phyloP scores from a whole-genome alignment of 1,140 invertebrate species.

The Panulirus ornatus region DNA sequence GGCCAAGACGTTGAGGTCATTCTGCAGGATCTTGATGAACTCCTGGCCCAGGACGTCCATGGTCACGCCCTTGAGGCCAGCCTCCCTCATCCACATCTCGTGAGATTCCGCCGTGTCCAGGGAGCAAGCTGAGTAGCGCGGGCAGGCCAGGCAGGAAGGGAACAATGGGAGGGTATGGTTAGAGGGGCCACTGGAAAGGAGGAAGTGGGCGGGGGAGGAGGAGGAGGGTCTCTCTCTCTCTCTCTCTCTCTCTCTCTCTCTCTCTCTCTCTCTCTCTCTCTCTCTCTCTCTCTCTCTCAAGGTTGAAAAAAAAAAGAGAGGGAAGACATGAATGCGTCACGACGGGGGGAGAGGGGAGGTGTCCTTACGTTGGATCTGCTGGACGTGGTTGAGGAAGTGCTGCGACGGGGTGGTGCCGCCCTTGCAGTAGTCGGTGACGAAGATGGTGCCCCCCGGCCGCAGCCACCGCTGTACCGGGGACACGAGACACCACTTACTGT shows the following conservation, averaged over 20 bases:
- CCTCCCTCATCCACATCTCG: not conserved
- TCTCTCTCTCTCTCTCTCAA: too few relatives aligned
- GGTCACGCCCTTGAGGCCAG: conserved; percentile 5
- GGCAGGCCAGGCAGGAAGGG: not conserved
- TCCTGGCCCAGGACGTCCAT: conserved; percentile 8
- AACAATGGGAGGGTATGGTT: not conserved
- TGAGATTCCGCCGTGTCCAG: not conserved
- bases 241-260: too few relatives aligned
- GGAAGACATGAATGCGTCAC: too few relatives aligned
- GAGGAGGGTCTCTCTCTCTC: not conserved
- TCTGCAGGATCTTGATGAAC: conserved; percentile 3
- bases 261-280: too few relatives aligned
- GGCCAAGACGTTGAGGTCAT: not conserved
- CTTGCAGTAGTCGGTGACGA: conserved; percentile 82
- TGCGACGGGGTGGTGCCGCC: conserved; percentile 1
- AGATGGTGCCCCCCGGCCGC: conserved; percentile 82
- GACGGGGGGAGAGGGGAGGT: too few relatives aligned
- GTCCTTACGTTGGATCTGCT: not conserved
- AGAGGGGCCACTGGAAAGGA: not conserved
- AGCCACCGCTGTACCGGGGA: conserved; percentile 78
- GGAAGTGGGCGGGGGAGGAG: conserved; percentile 2
- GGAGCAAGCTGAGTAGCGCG: conserved; percentile 6
- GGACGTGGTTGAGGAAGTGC: not conserved
- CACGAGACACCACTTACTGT: not conserved
- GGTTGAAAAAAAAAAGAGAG: too few relatives aligned